phyloP scores from a whole-genome alignment of 2,888 invertebrate species.

The Galeruca laticollis region DNA sequence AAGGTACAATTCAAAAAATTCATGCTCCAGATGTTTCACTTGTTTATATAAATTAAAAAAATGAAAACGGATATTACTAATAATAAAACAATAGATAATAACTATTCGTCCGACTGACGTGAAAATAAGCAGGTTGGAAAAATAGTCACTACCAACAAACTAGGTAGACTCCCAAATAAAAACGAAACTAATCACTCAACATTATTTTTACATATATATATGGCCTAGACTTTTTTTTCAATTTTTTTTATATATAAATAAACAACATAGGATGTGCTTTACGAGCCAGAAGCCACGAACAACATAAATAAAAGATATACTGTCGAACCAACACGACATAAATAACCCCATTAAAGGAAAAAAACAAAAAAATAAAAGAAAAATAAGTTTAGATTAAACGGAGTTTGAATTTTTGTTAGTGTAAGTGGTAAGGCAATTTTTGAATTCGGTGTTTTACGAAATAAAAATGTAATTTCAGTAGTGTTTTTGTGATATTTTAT shows the following conservation, averaged over 20 bases:
- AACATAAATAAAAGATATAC: constrained; percentile 57
- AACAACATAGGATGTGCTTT: constrained; percentile 65
- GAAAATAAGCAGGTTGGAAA: neutral
- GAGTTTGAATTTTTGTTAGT: constrained; percentile 18
- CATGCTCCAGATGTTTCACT: constrained; percentile 59
- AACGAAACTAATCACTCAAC: constrained; percentile 65
- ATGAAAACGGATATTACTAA: constrained; percentile 52
- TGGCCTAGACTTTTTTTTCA: constrained; percentile 55
- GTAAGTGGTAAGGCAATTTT: neutral
- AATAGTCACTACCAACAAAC: constrained; percentile 9
- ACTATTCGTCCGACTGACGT: constrained; percentile 11
- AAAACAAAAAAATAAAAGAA: constrained; percentile 47
- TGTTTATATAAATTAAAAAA: constrained; percentile 54
- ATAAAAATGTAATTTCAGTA: too few relatives aligned
- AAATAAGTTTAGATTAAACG: constrained; percentile 21
- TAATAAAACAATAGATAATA: constrained; percentile 13
- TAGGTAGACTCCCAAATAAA: constrained; percentile 60
- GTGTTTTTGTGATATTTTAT: too few relatives aligned
- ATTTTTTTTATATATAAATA: constrained; percentile 52
- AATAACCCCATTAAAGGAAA: constrained; percentile 53
- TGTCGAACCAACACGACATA: constrained; percentile 59
- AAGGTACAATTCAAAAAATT: constrained; percentile 66
- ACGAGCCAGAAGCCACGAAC: constrained; percentile 64
- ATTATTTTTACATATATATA: constrained; percentile 55
- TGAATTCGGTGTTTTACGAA: neutral